These are phyloP conservation scores for Dynastes grantii DNA, from an alignment of 2,888 invertebrate genomes.

Conservation along the genomic window DNA sequence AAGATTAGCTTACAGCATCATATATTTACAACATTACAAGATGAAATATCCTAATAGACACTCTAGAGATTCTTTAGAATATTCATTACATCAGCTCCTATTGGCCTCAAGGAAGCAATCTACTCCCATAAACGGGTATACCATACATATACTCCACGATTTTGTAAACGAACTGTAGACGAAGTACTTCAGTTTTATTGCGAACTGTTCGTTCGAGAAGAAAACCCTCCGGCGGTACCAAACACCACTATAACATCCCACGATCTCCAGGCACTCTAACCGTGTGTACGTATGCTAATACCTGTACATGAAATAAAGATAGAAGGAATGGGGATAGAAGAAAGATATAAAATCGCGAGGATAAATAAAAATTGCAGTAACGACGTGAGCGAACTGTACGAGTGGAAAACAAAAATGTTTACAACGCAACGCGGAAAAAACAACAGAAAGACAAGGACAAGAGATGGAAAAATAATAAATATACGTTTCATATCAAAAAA, in stretches of 20 bases:
- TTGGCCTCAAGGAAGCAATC: too few species aligned
- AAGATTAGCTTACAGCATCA: too few species aligned
- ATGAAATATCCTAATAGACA: too few species aligned
- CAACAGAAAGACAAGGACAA: not conserved
- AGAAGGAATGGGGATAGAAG: slow-evolving; percentile 1
- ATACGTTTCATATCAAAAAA: too few species aligned
- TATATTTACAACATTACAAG: too few species aligned
- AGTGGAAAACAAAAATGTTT: slow-evolving; percentile 19
- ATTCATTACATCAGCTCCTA: too few species aligned
- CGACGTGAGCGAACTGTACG: slow-evolving; percentile 22
- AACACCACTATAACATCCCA: too few species aligned
- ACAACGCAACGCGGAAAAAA: not conserved
- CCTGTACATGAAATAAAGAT: not conserved
- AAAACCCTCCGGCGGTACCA: slow-evolving; percentile 10
- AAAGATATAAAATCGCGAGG: slow-evolving; percentile 14
- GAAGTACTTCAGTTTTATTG: slow-evolving; percentile 30
- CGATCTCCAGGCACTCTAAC: not conserved
- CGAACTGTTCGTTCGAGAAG: slow-evolving; percentile 19
- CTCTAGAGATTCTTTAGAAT: too few species aligned
- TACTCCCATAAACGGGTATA: too few species aligned
- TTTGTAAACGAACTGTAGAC: slow-evolving; percentile 1
- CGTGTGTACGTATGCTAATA: slow-evolving; percentile 7
- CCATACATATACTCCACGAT: too few species aligned
- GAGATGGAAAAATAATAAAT: too few species aligned
- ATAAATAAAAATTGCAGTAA: slow-evolving; percentile 42